Evolutionary conservation across 1,140 invertebrate genomes (phyloP).

Genomic region (Oedothorax gibbosus): DNA sequence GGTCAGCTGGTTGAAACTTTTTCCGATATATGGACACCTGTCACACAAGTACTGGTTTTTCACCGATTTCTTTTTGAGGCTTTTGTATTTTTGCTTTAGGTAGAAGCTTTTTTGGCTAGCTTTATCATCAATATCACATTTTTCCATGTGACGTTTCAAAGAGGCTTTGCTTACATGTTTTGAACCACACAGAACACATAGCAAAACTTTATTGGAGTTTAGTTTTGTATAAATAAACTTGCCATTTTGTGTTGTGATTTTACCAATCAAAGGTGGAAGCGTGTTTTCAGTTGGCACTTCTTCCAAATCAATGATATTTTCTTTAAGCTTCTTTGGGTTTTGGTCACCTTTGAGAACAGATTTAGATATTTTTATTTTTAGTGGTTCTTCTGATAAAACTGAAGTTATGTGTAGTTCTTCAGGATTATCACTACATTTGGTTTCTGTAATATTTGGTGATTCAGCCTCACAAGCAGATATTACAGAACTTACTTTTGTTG

Average conservation of each 20-base stretch:
- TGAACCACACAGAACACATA: constrained; percentile 66
- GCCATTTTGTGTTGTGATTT: background rate
- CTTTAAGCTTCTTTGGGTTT: too few relatives aligned
- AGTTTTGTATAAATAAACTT: constrained; percentile 70
- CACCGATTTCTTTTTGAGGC: background rate
- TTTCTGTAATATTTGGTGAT: background rate
- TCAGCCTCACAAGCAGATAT: background rate
- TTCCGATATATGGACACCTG: constrained; percentile 76
- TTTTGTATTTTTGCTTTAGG: background rate
- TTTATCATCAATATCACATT: constrained; percentile 71
- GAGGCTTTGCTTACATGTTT: constrained; percentile 75
- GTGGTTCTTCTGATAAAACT: too few relatives aligned
- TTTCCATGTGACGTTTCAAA: constrained; percentile 73
- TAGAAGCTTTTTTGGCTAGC: constrained; percentile 69
- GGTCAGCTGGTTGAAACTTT: constrained; percentile 72
- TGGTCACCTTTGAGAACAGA: too few relatives aligned
- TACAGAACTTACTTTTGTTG: constrained; percentile 7
- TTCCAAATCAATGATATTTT: too few relatives aligned
- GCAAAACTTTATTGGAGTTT: constrained; percentile 71
- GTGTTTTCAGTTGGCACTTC: too few relatives aligned
- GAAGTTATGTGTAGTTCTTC: too few relatives aligned
- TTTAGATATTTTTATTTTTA: too few relatives aligned
- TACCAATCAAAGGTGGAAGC: background rate
- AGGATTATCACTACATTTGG: background rate
- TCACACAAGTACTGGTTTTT: constrained; percentile 73